Evolutionary conservation across 2,888 invertebrate species (phyloP), one percentile per base, ranked within the genome.

Genomic region (Galerucella calmariensis): DNA sequence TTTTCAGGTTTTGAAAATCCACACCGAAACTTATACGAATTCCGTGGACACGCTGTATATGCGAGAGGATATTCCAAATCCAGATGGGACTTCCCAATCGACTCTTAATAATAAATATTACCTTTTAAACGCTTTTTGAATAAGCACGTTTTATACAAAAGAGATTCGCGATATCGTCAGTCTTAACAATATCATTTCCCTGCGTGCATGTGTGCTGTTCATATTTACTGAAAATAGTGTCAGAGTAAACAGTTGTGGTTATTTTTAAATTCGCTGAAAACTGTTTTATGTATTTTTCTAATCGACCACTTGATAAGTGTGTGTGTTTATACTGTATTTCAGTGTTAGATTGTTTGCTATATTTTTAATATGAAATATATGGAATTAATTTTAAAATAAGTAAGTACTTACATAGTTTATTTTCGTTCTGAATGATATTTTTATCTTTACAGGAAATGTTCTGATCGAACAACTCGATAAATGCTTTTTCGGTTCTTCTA

Each of bases 151-250:
- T 58, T 58, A 12, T 16, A 35, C 6, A 62, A 41, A n/a, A 41
- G 35, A 62, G 11, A 35, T 41, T 35, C 61, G 59, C n/a, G 41
- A 61, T 61, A 35, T 61, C 35, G 27, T 14, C 35, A 61, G 62
- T 62, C 41, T n/a, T 41, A 62, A 41, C 41, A 62, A n/a, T 62
- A 62, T 62, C 35, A 41, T 62, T n/a, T 35, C 41, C 62, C 41
- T 16, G 35, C 14, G 10, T 35, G 62, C 16, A 6, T 8, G 20
- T 56, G 10, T 20, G 14, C n/a, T 51, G 6, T 8, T 1, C 1
- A 14, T n/a, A 14, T 51, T 51, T 3, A 1, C 46, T 48, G 6
- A 8, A 35, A 48, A 48, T 51, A 14, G 51, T n/a, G 14, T 51
- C n/a, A 5, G 14, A 14, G 5, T n/a, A 51, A 51, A 14, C 14